phyloP scores from a whole-genome alignment of 2,797 vertebrate genomes.

The Enteromius fasciolatus region DNA sequence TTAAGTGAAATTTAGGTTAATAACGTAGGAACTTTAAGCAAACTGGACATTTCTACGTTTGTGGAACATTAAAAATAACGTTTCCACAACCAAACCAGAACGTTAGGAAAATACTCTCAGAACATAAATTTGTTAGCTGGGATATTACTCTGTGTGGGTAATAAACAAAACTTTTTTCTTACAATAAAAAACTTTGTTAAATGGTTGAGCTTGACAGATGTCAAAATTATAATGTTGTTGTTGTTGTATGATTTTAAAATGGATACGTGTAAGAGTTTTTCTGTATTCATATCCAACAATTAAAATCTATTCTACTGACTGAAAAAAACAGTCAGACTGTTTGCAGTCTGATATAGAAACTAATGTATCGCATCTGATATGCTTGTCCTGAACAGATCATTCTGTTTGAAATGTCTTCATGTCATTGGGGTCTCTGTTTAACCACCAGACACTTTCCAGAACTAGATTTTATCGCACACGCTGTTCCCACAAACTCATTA shows the following conservation, averaged over 20 bases:
- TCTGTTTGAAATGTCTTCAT: background rate
- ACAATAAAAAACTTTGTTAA: background rate
- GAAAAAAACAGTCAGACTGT: background rate
- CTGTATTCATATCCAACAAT: background rate
- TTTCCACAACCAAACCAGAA: constrained; percentile 15
- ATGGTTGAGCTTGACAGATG: background rate
- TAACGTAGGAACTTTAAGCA: background rate
- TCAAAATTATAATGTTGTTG: background rate
- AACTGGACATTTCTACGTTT: background rate
- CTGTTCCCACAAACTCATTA: background rate
- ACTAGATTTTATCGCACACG: background rate
- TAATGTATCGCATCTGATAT: background rate
- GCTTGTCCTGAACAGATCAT: background rate
- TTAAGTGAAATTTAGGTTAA: background rate
- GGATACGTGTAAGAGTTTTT: too few relatives aligned
- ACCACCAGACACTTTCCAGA: background rate
- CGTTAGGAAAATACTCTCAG: background rate
- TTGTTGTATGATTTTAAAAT: background rate
- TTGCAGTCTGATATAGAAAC: background rate
- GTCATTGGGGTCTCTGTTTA: background rate
- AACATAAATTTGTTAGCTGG: background rate
- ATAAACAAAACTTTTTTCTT: too few relatives aligned
- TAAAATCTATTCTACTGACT: background rate
- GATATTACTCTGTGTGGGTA: too few relatives aligned
- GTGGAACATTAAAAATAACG: background rate